Conservation (phyloP, 1,140 invertebrate species). For the Phenacoccus solenopsis region DNA sequence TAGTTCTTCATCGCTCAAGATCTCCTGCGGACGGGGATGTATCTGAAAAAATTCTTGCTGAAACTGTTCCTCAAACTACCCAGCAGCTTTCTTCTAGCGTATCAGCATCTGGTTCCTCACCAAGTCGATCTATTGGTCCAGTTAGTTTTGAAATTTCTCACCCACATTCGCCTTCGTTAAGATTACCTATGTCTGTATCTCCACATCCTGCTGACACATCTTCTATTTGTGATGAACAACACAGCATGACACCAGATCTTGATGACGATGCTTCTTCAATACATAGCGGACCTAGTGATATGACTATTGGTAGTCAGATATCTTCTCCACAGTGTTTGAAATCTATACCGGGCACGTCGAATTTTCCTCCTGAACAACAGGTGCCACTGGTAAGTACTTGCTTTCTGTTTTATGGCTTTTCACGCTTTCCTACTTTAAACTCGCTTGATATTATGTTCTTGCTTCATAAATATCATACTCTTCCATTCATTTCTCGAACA, state of each 20-base stretch:
- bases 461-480: no score
- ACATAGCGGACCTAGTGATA: slow-evolving; percentile 42
- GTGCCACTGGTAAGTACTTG: slow-evolving; percentile 58
- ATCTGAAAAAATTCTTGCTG: not conserved
- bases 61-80: slow-evolving; percentile 20
- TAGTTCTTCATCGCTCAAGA: not conserved
- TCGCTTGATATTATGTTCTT: no score
- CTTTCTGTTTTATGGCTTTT: no score
- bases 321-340: slow-evolving; percentile 51
- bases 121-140: slow-evolving; percentile 21
- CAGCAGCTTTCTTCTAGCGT: slow-evolving; percentile 25
- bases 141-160: slow-evolving; percentile 21
- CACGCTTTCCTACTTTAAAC: no score
- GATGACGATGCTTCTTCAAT: slow-evolving; percentile 37
- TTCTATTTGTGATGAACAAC: slow-evolving; percentile 33
- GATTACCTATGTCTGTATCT: slow-evolving; percentile 14
- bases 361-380: slow-evolving; percentile 68
- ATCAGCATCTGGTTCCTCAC: slow-evolving; percentile 20
- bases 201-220: slow-evolving; percentile 31
- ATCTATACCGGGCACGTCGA: slow-evolving; percentile 58
- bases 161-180: slow-evolving; percentile 18
- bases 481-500: no score
- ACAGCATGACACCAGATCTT: slow-evolving; percentile 19
- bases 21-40: slow-evolving; percentile 22
- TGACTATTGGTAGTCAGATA: slow-evolving; percentile 32